Evolutionary conservation across 2,113 vertebrate species (phyloP), one percentile per base, ranked within the genome.

Genomic region (Papio anubis): DNA sequence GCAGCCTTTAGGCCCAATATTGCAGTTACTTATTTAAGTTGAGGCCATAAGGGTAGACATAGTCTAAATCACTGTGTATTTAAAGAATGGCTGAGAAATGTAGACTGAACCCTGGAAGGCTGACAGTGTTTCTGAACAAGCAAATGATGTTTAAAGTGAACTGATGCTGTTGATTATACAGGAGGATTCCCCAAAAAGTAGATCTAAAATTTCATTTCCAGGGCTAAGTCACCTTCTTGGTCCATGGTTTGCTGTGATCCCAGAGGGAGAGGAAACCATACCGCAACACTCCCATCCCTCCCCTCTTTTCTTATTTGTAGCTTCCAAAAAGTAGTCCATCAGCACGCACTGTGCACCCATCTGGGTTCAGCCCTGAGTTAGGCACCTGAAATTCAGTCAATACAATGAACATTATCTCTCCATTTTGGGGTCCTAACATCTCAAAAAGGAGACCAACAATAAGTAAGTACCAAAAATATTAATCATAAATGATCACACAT

Each of bases 321-420:
- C 13, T 82, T 59, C 59, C 30, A 25, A 55, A 59, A 43, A 0
- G 10, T n/a, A 48, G 38, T 25, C 14, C 10, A 6, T 30, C 16
- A 10, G 10, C 5, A 0, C 13, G 2, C 3, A 6, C 8, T 1
- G 3, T 68, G 18, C 27, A 43, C 2, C 38, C 32, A 11, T 48
- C 25, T 48, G 11, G 38, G 27, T 48, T 57, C 35, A 50, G 18
- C 21, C 38, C 48, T 75, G 17, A 2, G 25, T 6, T 40, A 59
- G 11, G 55, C 11, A 61, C 23, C 75, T 43, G 50, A 80, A 64
- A 35, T 52, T 50, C 9, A 5, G 11, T 78, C 50, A 66, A 3
- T 21, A 38, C 84, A 8, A 55, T 38, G 27, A 43, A 27, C 27
- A 18, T n/a, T 52, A 27, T 38, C 14, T 27, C 40, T 80, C 52